phyloP scores from a whole-genome alignment of 2,113 vertebrate genomes.

The Cyanoderma ruficeps region DNA sequence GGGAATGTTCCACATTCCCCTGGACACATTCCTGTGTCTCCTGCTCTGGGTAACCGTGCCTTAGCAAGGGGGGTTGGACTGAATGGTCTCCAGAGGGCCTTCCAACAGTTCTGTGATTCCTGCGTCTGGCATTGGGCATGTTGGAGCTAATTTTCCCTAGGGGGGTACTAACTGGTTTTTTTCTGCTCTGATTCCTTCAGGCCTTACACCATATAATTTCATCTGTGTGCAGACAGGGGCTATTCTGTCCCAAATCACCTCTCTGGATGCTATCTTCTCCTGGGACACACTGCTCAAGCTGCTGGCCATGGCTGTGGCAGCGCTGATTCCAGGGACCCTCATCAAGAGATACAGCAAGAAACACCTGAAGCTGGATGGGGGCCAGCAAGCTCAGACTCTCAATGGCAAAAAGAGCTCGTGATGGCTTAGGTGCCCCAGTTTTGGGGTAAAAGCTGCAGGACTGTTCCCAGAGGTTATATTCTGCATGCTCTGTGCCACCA shows the following conservation, averaged over 20 bases:
- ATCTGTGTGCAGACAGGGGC: constrained; percentile 97
- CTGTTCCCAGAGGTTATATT: not conserved
- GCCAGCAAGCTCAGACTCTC: constrained; percentile 27
- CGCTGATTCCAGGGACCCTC: constrained; percentile 87
- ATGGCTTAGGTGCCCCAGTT: constrained; percentile 9
- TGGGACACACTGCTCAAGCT: constrained; percentile 87
- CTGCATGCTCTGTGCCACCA: constrained; percentile 23
- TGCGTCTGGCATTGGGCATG: not conserved
- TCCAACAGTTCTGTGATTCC: not conserved
- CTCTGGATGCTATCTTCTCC: constrained; percentile 91
- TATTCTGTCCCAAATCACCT: constrained; percentile 90
- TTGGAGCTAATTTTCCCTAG: not conserved
- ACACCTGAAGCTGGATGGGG: constrained; percentile 71
- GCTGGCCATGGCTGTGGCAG: constrained; percentile 85
- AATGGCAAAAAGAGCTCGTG: constrained; percentile 80
- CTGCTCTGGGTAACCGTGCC: not conserved
- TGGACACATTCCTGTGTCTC: not conserved
- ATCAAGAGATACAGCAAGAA: constrained; percentile 84
- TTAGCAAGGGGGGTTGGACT: not conserved
- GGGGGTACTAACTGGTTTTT: not conserved
- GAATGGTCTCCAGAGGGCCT: not conserved
- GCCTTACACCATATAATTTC: constrained; percentile 95
- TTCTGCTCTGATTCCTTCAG: constrained; percentile 62
- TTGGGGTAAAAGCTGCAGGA: not conserved
- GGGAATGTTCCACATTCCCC: not conserved